phyloP scores from a whole-genome alignment of 1,140 invertebrate genomes.

The fruit fly (Drosophila melanogaster) region Release_6_plus_ISO1_MT NT_033779.5:8645501-8646000 shows the following conservation, averaged over 20 bases:
- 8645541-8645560: slow-evolving; percentile 1
- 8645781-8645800: slow-evolving; percentile 24
- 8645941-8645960: slow-evolving; percentile 17
- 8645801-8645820: slow-evolving; percentile 15
- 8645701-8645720: slow-evolving; percentile 25
- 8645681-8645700: slow-evolving; percentile 24
- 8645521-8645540: neutral
- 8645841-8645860: slow-evolving; percentile 58
- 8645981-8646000: slow-evolving; percentile 18
- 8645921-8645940: slow-evolving; percentile 36
- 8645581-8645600: slow-evolving; percentile 17
- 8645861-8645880: slow-evolving; percentile 18
- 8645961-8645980: slow-evolving; percentile 38
- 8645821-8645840: slow-evolving; percentile 22
- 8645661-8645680: slow-evolving; percentile 53
- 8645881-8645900: slow-evolving; percentile 53
- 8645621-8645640: slow-evolving; percentile 31
- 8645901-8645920: slow-evolving; percentile 3
- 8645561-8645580: neutral
- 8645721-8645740: slow-evolving; percentile 28
- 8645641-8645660: slow-evolving; percentile 27
- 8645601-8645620: slow-evolving; percentile 41
- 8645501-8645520: slow-evolving; percentile 1
- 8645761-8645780: slow-evolving; percentile 77
- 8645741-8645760: slow-evolving; percentile 51